Evolutionary conservation across 2,113 vertebrate species (phyloP).

Genomic region (Echinops telfairi): DNA sequence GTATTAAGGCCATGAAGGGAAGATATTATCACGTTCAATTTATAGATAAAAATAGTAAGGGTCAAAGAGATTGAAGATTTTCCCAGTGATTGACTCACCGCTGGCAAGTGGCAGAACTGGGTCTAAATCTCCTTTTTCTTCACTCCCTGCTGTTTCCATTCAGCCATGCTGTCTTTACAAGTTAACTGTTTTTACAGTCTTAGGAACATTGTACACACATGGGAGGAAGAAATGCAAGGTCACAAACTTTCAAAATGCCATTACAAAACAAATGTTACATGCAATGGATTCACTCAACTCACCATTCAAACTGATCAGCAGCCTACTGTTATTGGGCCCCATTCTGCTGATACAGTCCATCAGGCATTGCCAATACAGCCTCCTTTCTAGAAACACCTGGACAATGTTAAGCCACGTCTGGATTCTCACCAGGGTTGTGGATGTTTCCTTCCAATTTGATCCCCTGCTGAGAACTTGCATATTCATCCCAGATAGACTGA

Average conservation of each 20-base stretch:
- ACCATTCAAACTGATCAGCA: slow-evolving; percentile 14
- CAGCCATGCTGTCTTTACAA: background rate
- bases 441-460: no score
- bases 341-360: background rate
- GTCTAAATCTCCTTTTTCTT: background rate
- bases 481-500: no score
- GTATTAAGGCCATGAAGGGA: background rate
- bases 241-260: slow-evolving; percentile 41
- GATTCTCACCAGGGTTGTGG: background rate
- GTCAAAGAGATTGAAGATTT: slow-evolving; percentile 52
- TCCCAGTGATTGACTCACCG: background rate
- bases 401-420: slow-evolving; percentile 74
- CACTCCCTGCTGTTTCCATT: background rate
- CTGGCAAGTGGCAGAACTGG: slow-evolving; percentile 4
- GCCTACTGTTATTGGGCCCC: background rate
- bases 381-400: slow-evolving; percentile 76
- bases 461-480: no score
- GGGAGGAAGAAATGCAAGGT: slow-evolving; percentile 23
- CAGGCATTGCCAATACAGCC: background rate
- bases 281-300: background rate
- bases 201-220: background rate
- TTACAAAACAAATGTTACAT: slow-evolving; percentile 31
- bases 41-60: background rate
- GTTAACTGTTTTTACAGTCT: slow-evolving; percentile 46
- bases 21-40: slow-evolving; percentile 24